Percentiles rank a stretch among this genome's conserved stretches.
These are phyloP conservation scores for Micromussa lordhowensis DNA, from an alignment of 92 coral and sea anemone genomes.

Conservation along the genomic window DNA sequence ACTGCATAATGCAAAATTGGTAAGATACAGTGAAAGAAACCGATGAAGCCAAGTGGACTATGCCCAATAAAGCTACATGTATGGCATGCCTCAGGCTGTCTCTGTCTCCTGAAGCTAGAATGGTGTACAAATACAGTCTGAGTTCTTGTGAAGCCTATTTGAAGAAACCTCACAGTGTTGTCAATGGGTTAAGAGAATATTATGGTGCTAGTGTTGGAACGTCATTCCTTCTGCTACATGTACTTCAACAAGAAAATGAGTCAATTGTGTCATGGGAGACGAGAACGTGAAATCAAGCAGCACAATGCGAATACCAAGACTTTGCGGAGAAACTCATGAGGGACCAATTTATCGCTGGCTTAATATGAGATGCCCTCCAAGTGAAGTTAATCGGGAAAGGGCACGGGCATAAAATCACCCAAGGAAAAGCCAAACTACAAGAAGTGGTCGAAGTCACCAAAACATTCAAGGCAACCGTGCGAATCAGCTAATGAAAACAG, in stretches of 20 bases:
- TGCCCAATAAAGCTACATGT: too few species aligned
- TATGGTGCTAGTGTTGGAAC: slow-evolving; percentile 61
- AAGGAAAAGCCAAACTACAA: slow-evolving; percentile 24
- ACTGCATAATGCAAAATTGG: too few species aligned
- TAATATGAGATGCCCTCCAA: slow-evolving; percentile 35
- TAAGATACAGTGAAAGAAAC: too few species aligned
- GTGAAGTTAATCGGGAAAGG: slow-evolving; percentile 58
- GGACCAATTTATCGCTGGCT: slow-evolving; percentile 53
- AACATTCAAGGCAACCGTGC: slow-evolving; percentile 35
- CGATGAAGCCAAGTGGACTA: too few species aligned
- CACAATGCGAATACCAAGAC: slow-evolving; percentile 60
- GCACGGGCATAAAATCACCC: slow-evolving; percentile 49
- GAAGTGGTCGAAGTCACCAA: slow-evolving; percentile 53
- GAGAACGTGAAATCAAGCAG: slow-evolving; percentile 52
- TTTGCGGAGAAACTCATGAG: slow-evolving; percentile 57
- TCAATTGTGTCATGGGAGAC: slow-evolving; percentile 65
- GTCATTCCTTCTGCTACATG: slow-evolving; percentile 43
- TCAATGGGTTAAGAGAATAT: too few species aligned
- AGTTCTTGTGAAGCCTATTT: slow-evolving; percentile 44
- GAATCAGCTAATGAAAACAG: too few species aligned
- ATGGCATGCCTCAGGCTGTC: slow-evolving; percentile 52
- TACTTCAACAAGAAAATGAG: too few species aligned
- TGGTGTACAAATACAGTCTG: slow-evolving; percentile 59
- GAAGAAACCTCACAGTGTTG: too few species aligned
- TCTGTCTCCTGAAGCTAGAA: slow-evolving; percentile 52